Evolutionary conservation across 2,888 invertebrate genomes (phyloP).

Genomic region (Lamellibrachia columna): DNA sequence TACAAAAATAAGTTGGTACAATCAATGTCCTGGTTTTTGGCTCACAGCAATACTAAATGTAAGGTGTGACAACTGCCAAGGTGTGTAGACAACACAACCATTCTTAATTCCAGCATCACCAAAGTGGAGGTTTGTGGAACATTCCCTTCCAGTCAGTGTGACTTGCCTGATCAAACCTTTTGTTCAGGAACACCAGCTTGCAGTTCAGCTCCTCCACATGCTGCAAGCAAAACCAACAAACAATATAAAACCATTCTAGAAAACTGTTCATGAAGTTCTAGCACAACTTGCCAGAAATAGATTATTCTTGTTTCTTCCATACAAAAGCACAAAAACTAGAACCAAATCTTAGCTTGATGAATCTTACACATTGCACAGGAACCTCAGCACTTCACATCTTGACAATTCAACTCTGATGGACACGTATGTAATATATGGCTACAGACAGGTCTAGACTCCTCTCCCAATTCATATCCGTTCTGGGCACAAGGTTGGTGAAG

Average conservation of each 20-base stretch:
- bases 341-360: background rate
- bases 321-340: background rate
- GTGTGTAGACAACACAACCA: background rate
- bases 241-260: background rate
- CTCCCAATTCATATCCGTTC: background rate
- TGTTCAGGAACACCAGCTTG: slow-evolving; percentile 52
- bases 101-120: slow-evolving; percentile 40
- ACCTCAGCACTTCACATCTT: too few relatives aligned
- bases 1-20: background rate
- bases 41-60: background rate
- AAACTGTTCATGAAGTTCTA: background rate
- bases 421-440: background rate
- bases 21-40: background rate
- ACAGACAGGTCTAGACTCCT: background rate
- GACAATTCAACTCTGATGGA: background rate
- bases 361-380: background rate
- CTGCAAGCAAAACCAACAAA: slow-evolving; percentile 39
- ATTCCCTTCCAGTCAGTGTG: slow-evolving; percentile 53
- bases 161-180: slow-evolving; percentile 52
- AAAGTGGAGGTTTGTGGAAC: slow-evolving; percentile 57
- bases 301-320: background rate
- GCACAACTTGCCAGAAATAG: slow-evolving; percentile 13
- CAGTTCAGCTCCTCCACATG: slow-evolving; percentile 51
- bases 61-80: background rate
- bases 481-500: background rate